Evolutionary conservation across 2,113 vertebrate genomes (phyloP).

Genomic region (Nansenia antarctica): DNA sequence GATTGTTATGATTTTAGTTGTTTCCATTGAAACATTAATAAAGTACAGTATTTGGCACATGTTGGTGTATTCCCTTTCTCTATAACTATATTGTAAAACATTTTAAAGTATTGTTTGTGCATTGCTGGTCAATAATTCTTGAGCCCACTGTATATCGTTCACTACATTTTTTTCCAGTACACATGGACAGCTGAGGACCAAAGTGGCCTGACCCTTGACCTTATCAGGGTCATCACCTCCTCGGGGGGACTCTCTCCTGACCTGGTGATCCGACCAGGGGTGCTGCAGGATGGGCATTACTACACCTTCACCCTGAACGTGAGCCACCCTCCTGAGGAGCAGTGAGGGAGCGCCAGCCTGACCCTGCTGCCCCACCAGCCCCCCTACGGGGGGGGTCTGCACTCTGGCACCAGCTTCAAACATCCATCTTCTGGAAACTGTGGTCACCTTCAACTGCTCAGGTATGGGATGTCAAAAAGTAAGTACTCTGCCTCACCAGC

Average conservation of each 20-base stretch:
- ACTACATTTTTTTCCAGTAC: constrained; percentile 70
- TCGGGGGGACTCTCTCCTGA: constrained; percentile 55
- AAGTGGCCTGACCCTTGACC: constrained; percentile 54
- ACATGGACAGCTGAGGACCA: constrained; percentile 68
- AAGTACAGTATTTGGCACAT: too few relatives aligned
- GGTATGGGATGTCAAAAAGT: too few relatives aligned
- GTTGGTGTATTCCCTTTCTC: too few relatives aligned
- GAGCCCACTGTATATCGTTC: too few relatives aligned
- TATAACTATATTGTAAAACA: too few relatives aligned
- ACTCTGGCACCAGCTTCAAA: constrained; percentile 57
- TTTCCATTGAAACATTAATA: too few relatives aligned
- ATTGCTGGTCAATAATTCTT: too few relatives aligned
- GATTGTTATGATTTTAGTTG: too few relatives aligned
- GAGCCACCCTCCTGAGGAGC: constrained; percentile 46
- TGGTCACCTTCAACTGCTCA: constrained; percentile 73
- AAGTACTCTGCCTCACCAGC: too few relatives aligned
- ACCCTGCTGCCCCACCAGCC: constrained; percentile 52
- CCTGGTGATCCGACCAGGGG: constrained; percentile 65
- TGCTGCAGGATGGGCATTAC: constrained; percentile 51
- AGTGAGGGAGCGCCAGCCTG: constrained; percentile 67
- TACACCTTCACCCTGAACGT: constrained; percentile 76
- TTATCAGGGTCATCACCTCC: constrained; percentile 57
- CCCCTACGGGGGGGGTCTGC: constrained; percentile 72
- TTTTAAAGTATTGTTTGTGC: too few relatives aligned
- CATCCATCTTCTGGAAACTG: constrained; percentile 67